Evolutionary conservation across 37 sponge, comb jelly and placozoan genomes (phyloP).

Genomic region (Eunapius fragilis): DNA sequence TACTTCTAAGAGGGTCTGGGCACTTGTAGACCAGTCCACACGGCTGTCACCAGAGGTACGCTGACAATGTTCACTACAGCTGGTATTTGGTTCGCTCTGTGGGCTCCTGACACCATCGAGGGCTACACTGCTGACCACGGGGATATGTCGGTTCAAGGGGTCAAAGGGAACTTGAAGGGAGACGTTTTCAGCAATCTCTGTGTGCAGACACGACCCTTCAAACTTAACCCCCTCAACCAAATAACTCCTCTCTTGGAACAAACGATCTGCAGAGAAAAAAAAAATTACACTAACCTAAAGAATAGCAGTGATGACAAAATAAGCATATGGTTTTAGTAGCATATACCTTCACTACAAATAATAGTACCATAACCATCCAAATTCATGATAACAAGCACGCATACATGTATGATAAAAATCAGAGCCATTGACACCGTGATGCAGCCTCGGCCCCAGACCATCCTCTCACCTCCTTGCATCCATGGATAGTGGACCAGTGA

Average conservation of each 20-base stretch:
- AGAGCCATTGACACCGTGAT: too few relatives aligned
- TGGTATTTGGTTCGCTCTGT: too few relatives aligned
- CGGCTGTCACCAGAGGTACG: neutral
- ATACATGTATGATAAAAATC: too few relatives aligned
- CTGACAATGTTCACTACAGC: constrained; percentile 1
- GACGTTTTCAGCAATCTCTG: neutral
- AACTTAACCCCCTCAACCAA: neutral
- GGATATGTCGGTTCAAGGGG: constrained; percentile 36
- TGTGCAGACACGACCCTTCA: constrained; percentile 3
- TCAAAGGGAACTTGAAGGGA: constrained; percentile 49
- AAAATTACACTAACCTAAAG: too few relatives aligned
- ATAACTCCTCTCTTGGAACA: constrained; percentile 16
- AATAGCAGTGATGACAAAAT: too few relatives aligned
- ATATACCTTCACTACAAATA: too few relatives aligned
- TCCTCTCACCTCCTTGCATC: constrained; percentile 57
- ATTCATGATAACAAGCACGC: too few relatives aligned
- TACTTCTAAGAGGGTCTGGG: constrained; percentile 40
- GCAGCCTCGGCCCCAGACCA: neutral
- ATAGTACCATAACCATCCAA: too few relatives aligned
- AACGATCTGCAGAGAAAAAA: neutral
- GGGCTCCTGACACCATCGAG: too few relatives aligned
- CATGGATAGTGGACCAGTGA: constrained; percentile 64
- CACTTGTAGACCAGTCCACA: constrained; percentile 2
- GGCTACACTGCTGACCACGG: too few relatives aligned
- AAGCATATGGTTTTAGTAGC: too few relatives aligned